Conservation (phyloP, 92 coral and sea anemone genomes). For the Desmophyllum pertusum region DNA sequence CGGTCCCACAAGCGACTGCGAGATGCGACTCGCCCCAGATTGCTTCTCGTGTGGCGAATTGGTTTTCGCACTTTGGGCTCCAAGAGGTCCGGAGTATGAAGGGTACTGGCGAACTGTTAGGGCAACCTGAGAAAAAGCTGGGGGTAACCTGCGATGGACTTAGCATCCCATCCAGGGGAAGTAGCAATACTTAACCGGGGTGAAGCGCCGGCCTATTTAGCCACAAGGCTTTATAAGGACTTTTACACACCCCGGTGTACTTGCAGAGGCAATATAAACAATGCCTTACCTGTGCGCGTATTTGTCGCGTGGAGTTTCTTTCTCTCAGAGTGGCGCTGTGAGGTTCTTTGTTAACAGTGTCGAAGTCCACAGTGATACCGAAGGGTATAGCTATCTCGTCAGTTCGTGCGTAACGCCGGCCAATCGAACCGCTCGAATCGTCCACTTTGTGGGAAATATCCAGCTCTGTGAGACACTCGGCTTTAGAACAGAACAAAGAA, state of each 20-base stretch:
- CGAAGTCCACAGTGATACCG: conserved; percentile 97
- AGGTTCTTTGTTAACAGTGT: conserved; percentile 92
- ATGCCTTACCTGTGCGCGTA: conserved; percentile 83
- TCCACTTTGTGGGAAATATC: conserved; percentile 97
- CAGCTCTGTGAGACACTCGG: conserved; percentile 78
- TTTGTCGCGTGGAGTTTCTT: conserved; percentile 89
- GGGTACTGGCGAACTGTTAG: too few relatives aligned
- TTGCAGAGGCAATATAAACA: too few relatives aligned
- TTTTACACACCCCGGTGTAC: background rate
- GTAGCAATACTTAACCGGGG: too few relatives aligned
- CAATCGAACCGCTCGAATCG: conserved; percentile 97
- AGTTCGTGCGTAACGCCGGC: conserved; percentile 96
- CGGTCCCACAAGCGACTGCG: too few relatives aligned
- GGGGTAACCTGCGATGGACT: too few relatives aligned
- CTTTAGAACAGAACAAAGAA: conserved; percentile 30
- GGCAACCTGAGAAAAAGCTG: too few relatives aligned
- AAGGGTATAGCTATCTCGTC: conserved; percentile 98
- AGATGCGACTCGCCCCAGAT: too few relatives aligned
- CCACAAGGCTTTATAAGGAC: background rate
- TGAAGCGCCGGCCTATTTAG: too few relatives aligned
- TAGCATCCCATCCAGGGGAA: too few relatives aligned
- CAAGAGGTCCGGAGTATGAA: too few relatives aligned
- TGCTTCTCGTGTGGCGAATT: too few relatives aligned
- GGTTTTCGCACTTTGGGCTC: too few relatives aligned
- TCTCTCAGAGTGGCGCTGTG: conserved; percentile 95